phyloP scores from a whole-genome alignment of 2,113 vertebrate genomes.

The Ondatra zibethicus region DNA sequence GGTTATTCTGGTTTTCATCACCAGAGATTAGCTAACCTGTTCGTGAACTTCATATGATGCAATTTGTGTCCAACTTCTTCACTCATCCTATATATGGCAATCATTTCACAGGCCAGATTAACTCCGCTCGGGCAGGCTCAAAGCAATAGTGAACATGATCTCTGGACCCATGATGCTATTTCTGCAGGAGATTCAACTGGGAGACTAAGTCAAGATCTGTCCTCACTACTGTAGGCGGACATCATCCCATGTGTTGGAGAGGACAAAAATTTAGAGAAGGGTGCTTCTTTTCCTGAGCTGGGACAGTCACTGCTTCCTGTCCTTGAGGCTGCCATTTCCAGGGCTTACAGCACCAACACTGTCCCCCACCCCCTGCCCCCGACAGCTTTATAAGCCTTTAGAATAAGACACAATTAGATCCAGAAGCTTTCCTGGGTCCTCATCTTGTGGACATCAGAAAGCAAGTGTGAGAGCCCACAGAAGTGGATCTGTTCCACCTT shows the following conservation, averaged over 20 bases:
- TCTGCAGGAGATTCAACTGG: neutral
- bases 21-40: neutral
- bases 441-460: neutral
- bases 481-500: no score
- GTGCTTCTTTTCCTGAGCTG: neutral
- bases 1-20: neutral
- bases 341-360: neutral
- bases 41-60: neutral
- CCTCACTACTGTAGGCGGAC: neutral
- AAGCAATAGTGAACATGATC: neutral
- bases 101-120: neutral
- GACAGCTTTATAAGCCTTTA: neutral
- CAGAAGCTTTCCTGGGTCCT: neutral
- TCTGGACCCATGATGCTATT: neutral
- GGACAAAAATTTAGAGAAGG: neutral
- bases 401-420: neutral
- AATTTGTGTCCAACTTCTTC: neutral
- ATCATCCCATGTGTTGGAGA: neutral
- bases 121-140: neutral
- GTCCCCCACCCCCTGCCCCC: no score
- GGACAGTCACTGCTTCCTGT: neutral
- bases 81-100: neutral
- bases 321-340: neutral
- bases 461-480: no score
- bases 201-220: neutral